Evolutionary conservation across 2,888 invertebrate genomes (phyloP).

Genomic region (Drosophila quinaria): DNA sequence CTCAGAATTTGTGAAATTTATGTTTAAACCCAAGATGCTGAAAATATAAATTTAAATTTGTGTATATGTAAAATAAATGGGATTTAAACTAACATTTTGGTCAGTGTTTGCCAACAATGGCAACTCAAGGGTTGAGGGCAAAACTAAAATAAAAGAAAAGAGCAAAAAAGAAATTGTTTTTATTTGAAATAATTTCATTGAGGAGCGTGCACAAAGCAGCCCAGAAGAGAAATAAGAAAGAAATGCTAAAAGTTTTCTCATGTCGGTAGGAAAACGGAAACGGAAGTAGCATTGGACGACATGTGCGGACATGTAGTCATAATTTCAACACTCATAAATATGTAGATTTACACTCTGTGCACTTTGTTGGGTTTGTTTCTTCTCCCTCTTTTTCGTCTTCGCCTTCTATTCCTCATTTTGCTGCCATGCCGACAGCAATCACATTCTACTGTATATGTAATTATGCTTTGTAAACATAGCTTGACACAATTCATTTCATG

Average conservation of each 20-base stretch:
- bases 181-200: conserved; percentile 62
- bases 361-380: conserved; percentile 21
- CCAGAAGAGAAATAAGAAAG: conserved; percentile 49
- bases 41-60: no score
- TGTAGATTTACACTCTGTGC: conserved; percentile 56
- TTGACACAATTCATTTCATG: conserved; percentile 34
- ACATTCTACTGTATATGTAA: conserved; percentile 24
- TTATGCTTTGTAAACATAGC: conserved; percentile 19
- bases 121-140: conserved; percentile 25
- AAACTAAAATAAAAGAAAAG: conserved; percentile 17
- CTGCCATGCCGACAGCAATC: conserved; percentile 37
- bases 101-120: conserved; percentile 5
- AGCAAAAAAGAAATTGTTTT: conserved; percentile 39
- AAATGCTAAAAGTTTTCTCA: conserved; percentile 77
- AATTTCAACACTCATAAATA: conserved; percentile 67
- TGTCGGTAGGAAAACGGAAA: conserved; percentile 65
- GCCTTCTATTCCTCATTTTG: background rate
- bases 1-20: no score
- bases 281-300: conserved; percentile 71
- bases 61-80: background rate
- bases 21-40: no score
- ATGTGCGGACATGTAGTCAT: conserved; percentile 66
- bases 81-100: conserved; percentile 29
- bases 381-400: background rate
- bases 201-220: conserved; percentile 27